Base-by-base conservation (phyloP, 2,888 invertebrate genomes). In the Opisthograptis luteolata region DNA sequence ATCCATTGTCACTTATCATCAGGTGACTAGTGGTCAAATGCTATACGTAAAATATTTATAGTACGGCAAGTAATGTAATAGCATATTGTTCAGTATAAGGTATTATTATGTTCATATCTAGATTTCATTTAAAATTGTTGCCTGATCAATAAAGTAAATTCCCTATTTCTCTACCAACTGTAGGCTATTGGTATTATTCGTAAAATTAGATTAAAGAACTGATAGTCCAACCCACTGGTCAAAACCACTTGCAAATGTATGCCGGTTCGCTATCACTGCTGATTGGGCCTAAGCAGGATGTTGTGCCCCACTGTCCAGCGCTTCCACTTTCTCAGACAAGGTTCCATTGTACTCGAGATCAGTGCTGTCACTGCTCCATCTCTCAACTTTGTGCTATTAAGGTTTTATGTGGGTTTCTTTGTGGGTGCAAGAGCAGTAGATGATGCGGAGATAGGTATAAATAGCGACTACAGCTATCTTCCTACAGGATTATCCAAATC, bases 251-350 rank as follows among this genome's bases (percentile, higher is more conserved):
- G 46, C 46, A 44, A 37, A 49, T 57, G 27, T 42, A n/a, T 45
- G 36, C 49, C 49, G 43, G 42, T 24, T 28, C 36, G 40, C 32
- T 43, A 49, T 53, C 52, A 19, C 28, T 14, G 41, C 44, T 40
- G 46, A 50, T 53, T 55, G 39, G 31, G 32, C 20, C 44, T 40
- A 50, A 50, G 42, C 44, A 55, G 58, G 58, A 58, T 50, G 52
- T 34, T 45, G 36, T 17, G 34, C 27, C 27, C 45, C 15, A 47
- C 44, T 54, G 37, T 44, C 34, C 46, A 46, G 25, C 30, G 31
- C 20, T 41, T 24, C n/a, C 35, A 34, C 44, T 48, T 35, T 20
- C 27, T 31, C 31, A 37, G 44, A 54, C 39, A 36, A 30, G 37
- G 46, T 43, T 28, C 43, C 5, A 27, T 31, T 36, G 7, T 31